phyloP scores from a whole-genome alignment of 1,140 invertebrate species.

The Drosophila bifasciata region DNA sequence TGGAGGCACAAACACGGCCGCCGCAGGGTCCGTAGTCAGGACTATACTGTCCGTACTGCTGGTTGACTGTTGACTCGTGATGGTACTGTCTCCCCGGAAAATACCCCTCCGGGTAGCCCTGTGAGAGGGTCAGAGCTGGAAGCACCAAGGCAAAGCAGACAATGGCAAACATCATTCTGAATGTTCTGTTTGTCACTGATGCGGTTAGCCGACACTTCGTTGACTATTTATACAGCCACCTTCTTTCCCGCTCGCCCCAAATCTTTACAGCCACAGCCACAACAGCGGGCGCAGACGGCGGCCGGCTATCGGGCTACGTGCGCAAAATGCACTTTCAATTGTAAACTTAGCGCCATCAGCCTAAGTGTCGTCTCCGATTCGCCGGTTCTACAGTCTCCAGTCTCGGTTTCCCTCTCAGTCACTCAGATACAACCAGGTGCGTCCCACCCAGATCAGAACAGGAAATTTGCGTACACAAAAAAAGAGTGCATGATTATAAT shows the following conservation, averaged over 20 bases:
- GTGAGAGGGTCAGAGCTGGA: slow-evolving; percentile 7
- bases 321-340: slow-evolving; percentile 14
- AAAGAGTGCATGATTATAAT: background rate
- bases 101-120: slow-evolving; percentile 13
- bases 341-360: slow-evolving; percentile 16
- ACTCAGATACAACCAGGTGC: slow-evolving; percentile 7
- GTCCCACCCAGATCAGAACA: background rate
- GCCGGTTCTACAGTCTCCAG: slow-evolving; percentile 11
- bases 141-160: slow-evolving; percentile 1
- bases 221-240: slow-evolving; percentile 32
- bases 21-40: slow-evolving; percentile 31
- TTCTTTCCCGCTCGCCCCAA: background rate
- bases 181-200: slow-evolving; percentile 21
- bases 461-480: slow-evolving; percentile 13
- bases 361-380: slow-evolving; percentile 9
- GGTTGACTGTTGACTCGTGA: background rate
- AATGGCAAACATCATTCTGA: slow-evolving; percentile 24
- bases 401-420: slow-evolving; percentile 11
- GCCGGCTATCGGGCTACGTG: slow-evolving; percentile 34
- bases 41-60: too few relatives aligned
- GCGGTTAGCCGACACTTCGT: slow-evolving; percentile 21
- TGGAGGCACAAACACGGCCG: slow-evolving; percentile 34
- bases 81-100: slow-evolving; percentile 1
- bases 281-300: slow-evolving; percentile 33
- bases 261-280: slow-evolving; percentile 14